Evolutionary conservation across 1,140 invertebrate genomes (phyloP), one percentile per base, ranked within the genome.

Genomic region (Oryctes rhinoceros): DNA sequence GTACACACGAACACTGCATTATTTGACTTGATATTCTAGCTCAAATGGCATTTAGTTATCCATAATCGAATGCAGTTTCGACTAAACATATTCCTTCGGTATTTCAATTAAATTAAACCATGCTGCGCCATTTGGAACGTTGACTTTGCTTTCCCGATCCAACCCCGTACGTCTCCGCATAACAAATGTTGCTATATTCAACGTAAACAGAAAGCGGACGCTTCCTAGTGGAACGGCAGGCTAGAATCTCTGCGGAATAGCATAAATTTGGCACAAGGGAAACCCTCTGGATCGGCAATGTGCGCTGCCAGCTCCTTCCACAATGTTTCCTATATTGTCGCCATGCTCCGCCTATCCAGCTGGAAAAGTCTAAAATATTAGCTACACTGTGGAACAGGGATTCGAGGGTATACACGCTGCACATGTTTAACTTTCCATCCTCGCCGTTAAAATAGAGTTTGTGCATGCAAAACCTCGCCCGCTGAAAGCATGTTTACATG

Each of bases 311-410:
- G 65, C 20, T 67, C 65, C 65, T 67, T 35, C 20, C 65, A 67
- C 65, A 24, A 24, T 67, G 65, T 67, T 67, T 18, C 65, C 20
- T 67, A 67, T 67, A 67, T 67, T 35, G 65, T 67, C 65, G 20
- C 65, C 20, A 11, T 35, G 65, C 65, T 35, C 65, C 65, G 65
- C 65, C 65, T 67, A 67, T 30, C 20, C 65, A 67, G 30, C 65
- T 35, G 65, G 65, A 67, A 67, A 35, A 67, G 65, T 67, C 65
- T 67, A 35, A 67, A 67, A 67, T 67, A 67, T 67, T 30, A 67
- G 9, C 65, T 24, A 67, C 10, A 67, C 65, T 13, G 18, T 67
- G 20, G 20, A 67, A 67, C 30, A 24, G 30, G 65, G 20, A 30
- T 67, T 35, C n/a, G 5, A 67, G 2, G 18, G 30, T 67, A 67